Evolutionary conservation across 2,888 invertebrate species (phyloP).

Genomic region (Operophtera brumata): DNA sequence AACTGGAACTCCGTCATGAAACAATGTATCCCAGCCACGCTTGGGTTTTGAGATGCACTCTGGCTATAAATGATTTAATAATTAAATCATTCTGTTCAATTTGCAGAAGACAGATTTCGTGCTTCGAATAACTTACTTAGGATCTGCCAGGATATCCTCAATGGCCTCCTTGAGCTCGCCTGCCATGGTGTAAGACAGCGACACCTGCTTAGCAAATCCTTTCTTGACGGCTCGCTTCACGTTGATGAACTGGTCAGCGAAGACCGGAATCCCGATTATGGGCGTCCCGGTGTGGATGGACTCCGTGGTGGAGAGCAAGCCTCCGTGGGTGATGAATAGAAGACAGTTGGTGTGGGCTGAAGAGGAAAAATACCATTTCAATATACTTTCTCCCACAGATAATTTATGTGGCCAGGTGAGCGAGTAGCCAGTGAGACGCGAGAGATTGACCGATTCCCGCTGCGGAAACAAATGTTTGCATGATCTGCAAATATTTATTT

Average conservation of each 20-base stretch:
- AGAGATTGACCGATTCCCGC: too few relatives aligned
- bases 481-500: too few relatives aligned
- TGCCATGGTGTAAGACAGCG: conserved; percentile 40
- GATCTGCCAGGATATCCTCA: conserved; percentile 40
- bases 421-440: neutral
- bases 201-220: conserved; percentile 48
- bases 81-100: too few relatives aligned
- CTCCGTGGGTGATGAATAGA: conserved; percentile 65
- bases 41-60: too few relatives aligned
- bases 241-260: conserved; percentile 59
- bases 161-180: conserved; percentile 42
- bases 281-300: conserved; percentile 56
- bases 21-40: too few relatives aligned
- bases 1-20: too few relatives aligned
- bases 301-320: conserved; percentile 58
- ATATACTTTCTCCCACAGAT: neutral
- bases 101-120: too few relatives aligned
- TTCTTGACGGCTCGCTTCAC: conserved; percentile 46
- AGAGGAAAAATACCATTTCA: neutral
- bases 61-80: too few relatives aligned
- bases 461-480: too few relatives aligned
- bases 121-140: conserved; percentile 41
- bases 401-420: neutral
- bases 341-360: conserved; percentile 61
- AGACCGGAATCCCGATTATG: conserved; percentile 59